These are phyloP conservation scores for Pristionchus entomophagus DNA, from an alignment of 2,888 invertebrate genomes.

Conservation along the genomic window DNA sequence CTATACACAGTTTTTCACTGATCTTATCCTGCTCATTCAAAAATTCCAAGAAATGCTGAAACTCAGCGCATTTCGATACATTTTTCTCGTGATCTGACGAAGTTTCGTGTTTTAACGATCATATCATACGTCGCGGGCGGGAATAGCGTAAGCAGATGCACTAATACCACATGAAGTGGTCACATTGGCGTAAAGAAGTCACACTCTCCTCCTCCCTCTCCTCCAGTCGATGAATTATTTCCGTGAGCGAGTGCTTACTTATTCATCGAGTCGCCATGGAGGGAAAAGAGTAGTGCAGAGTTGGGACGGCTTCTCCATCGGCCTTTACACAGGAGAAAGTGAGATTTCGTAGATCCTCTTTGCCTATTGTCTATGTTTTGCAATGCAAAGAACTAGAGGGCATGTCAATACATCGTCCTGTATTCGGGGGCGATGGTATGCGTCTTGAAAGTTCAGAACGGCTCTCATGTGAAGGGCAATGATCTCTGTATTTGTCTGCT, in stretches of 20 bases:
- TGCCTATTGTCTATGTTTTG: not conserved
- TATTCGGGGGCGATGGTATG: too few relatives aligned
- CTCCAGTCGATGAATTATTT: slow-evolving; percentile 13
- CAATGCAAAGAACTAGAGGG: not conserved
- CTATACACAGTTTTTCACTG: not conserved
- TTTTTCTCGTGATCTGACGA: not conserved
- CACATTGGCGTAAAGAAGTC: not conserved
- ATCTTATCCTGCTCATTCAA: not conserved
- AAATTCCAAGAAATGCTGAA: not conserved
- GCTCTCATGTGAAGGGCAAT: too few relatives aligned
- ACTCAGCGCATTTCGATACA: not conserved
- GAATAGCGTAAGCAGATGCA: not conserved
- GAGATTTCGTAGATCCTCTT: not conserved
- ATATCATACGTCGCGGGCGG: not conserved
- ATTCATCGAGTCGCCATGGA: not conserved
- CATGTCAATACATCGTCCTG: not conserved
- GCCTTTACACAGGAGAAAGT: not conserved
- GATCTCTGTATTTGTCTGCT: too few relatives aligned
- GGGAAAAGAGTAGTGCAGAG: not conserved
- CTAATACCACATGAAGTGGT: not conserved
- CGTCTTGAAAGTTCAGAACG: too few relatives aligned
- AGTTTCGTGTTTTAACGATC: not conserved
- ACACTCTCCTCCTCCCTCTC: not conserved
- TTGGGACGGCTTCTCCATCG: not conserved
- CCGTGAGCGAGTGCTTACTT: slow-evolving; percentile 11